phyloP scores from a whole-genome alignment of 2,888 invertebrate species.

The Lissonota sp. region DNA sequence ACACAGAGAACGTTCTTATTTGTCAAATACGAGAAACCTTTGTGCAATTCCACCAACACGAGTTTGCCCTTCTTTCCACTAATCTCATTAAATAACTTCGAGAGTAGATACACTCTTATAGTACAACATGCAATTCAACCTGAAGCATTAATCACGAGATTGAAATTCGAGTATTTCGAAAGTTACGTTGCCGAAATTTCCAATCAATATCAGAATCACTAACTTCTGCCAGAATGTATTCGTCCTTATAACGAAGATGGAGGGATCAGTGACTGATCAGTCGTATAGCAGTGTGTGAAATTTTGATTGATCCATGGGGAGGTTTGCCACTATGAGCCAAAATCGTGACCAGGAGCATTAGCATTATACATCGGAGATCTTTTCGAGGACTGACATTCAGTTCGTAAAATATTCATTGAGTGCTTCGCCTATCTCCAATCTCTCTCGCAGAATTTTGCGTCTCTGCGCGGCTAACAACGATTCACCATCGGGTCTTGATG shows the following conservation, averaged over 20 bases:
- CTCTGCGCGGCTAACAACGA: constrained; percentile 27
- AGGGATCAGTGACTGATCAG: too few relatives aligned
- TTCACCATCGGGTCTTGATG: constrained; percentile 6
- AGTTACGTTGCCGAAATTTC: neutral
- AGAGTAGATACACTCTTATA: too few relatives aligned
- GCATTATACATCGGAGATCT: constrained; percentile 25
- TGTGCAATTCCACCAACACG: too few relatives aligned
- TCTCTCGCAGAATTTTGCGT: neutral
- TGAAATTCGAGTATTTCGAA: neutral
- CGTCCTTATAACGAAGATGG: too few relatives aligned
- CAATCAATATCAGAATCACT: neutral
- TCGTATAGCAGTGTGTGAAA: neutral
- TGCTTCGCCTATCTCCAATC: constrained; percentile 2
- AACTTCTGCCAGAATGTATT: neutral
- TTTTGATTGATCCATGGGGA: constrained; percentile 8
- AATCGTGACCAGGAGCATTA: neutral
- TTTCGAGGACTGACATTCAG: constrained; percentile 15
- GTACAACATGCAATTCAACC: too few relatives aligned
- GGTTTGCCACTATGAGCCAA: constrained; percentile 9
- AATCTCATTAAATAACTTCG: too few relatives aligned
- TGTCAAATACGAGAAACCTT: too few relatives aligned
- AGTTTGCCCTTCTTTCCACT: too few relatives aligned
- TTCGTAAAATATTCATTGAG: constrained; percentile 44
- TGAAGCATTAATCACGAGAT: neutral
- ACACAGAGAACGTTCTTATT: too few relatives aligned